phyloP scores from a whole-genome alignment of 2,888 invertebrate species.

The Caenorhabditis sp. region DNA sequence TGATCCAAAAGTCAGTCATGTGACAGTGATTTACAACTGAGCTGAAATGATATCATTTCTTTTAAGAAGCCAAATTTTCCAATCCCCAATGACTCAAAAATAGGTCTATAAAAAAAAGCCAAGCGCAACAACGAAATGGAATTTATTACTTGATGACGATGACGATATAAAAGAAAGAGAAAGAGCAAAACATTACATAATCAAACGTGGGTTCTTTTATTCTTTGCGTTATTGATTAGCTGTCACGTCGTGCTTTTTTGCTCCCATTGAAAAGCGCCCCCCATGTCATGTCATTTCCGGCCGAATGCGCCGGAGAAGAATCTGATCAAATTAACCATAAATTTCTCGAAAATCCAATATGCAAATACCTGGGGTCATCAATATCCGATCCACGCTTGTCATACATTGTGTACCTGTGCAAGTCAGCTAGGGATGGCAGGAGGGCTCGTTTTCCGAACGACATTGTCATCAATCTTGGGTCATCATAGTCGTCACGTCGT shows the following conservation, averaged over 20 bases:
- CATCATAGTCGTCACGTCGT: slow-evolving; percentile 55
- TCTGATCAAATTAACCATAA: slow-evolving; percentile 48
- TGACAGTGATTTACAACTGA: no score
- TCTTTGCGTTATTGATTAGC: slow-evolving; percentile 24
- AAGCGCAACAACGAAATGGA: slow-evolving; percentile 49
- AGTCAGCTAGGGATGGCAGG: slow-evolving; percentile 44
- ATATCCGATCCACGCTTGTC: slow-evolving; percentile 61
- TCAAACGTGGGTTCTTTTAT: no score
- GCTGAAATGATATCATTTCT: no score
- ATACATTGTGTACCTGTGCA: slow-evolving; percentile 63
- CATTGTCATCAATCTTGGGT: slow-evolving; percentile 64
- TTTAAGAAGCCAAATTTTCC: no score
- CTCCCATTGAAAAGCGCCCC: not conserved
- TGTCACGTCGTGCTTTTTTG: slow-evolving; percentile 19
- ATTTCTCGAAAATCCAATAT: no score
- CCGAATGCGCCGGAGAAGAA: slow-evolving; percentile 65
- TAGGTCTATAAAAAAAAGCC: not conserved
- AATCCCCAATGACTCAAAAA: not conserved
- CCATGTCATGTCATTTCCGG: slow-evolving; percentile 31
- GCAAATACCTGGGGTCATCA: slow-evolving; percentile 61
- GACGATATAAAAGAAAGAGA: slow-evolving; percentile 7
- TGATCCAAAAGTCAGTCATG: no score
- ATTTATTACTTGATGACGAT: slow-evolving; percentile 58
- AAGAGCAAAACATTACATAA: slow-evolving; percentile 33
- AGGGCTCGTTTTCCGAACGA: slow-evolving; percentile 59